Conservation (phyloP, 2,888 invertebrate genomes). For the Ectemnius lituratus region DNA sequence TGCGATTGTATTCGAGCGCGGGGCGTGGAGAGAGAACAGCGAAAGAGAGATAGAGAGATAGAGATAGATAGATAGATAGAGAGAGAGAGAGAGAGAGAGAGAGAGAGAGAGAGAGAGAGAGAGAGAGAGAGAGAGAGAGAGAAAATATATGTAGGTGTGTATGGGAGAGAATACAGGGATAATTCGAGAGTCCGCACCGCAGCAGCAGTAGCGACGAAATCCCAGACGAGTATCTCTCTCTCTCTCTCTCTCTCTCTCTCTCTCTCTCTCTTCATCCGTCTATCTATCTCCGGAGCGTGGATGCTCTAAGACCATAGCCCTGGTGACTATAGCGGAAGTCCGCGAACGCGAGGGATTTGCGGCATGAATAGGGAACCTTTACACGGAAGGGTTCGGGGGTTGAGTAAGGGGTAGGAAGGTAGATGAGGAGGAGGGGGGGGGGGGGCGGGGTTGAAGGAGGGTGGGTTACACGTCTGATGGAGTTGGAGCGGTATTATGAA, state of each 20-base stretch:
- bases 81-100: slow-evolving; percentile 16
- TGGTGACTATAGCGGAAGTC: too few relatives aligned
- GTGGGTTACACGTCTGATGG: neutral
- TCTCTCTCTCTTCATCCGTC: too few relatives aligned
- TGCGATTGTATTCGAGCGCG: slow-evolving; percentile 27
- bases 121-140: slow-evolving; percentile 12
- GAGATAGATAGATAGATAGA: slow-evolving; percentile 8
- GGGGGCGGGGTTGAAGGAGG: neutral
- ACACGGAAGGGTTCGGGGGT: slow-evolving; percentile 5
- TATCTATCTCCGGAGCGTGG: too few relatives aligned
- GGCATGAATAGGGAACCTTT: too few relatives aligned
- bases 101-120: slow-evolving; percentile 16
- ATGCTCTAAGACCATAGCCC: too few relatives aligned
- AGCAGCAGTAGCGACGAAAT: too few relatives aligned
- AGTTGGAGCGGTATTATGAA: neutral
- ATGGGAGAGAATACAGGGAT: too few relatives aligned
- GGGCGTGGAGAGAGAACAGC: slow-evolving; percentile 27
- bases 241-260: too few relatives aligned
- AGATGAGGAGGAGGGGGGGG: slow-evolving; percentile 10
- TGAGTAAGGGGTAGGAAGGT: neutral
- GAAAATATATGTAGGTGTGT: neutral
- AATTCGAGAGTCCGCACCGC: too few relatives aligned
- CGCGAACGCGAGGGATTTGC: slow-evolving; percentile 6
- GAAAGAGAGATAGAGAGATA: slow-evolving; percentile 16
- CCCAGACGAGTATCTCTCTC: too few relatives aligned